Base-by-base conservation (phyloP, 2,797 vertebrate genomes). In the Sus cebifrons region DNA sequence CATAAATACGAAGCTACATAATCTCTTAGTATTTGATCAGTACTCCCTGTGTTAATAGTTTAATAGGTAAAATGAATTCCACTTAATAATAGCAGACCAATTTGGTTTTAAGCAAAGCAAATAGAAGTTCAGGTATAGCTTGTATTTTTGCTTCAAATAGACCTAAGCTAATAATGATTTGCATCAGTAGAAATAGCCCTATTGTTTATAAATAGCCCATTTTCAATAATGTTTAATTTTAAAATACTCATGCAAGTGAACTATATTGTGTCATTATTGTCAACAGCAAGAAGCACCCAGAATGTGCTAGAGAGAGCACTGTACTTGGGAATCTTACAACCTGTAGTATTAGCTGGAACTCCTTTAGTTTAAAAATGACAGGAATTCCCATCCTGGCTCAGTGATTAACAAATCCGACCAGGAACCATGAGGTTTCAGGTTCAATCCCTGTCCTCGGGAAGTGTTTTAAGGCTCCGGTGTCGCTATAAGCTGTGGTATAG, bases 11-110 rank as follows among this genome's bases (percentile, higher is more conserved):
- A 93, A 94, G 40, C 84, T 85, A 2, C 64, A 36, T 77, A 75
- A 67, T 36, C 21, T 27, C 44, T 79, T 89, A 89, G 52, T 32
- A 78, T 74, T 82, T 89, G 20, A 68, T 90, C 27, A 86, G 32
- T 81, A 65, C 1, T 27, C 32, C 56, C 3, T 67, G 25, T 64
- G 14, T 81, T 91, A 84, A 87, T 70, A 56, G 18, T 56, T 78
- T 92, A 73, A 54, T 65, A 88, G 27, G 36, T 73, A 2, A 97
- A 94, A 81, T 82, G 32, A 97, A 74, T 13, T 88, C 32, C 25
- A 90, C 87, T 95, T 65, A 60, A 93, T 25, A 44, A 81, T 83
- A 25, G 8, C 32, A 32, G 79, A 84, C 2, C 13, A 67, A 23
- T 68, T 32, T 54, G 20, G 7, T 32, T 52, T 68, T 67, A 52